Evolutionary conservation across 2,797 vertebrate species (phyloP), one percentile per base, ranked within the genome.

Genomic region (Mus caroli): DNA sequence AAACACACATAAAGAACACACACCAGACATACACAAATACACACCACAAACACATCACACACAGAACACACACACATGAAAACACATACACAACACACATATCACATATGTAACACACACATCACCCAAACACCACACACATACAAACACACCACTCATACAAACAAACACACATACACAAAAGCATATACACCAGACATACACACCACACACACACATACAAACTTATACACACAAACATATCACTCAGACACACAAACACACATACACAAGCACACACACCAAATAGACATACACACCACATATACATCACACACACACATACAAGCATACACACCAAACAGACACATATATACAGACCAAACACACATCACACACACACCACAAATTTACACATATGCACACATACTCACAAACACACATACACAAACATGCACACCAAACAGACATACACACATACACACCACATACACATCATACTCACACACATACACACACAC

Each of bases 291-390:
- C 19, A 37, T 20, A 69, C 37, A 71, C 34, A 40, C 9, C 2
- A 40, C 1, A 71, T 0, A n/a, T n/a, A 22, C 3, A 10, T 31
- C 15, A 37, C n/a, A n/a, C n/a, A n/a, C n/a, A n/a, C n/a, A n/a
- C n/a, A n/a, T n/a, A n/a, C n/a, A n/a, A n/a, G n/a, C n/a, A n/a
- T n/a, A n/a, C n/a, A n/a, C n/a, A n/a, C n/a, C 40, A 43, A 43
- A 43, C 40, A 43, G 3, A 43, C 40, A 4, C 40, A 43, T 4
- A 43, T 43, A 43, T 43, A 43, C 40, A 43, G 40, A 43, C 40
- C 40, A 43, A 43, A 43, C 40, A 43, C 3, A 43, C 40, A 43
- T 43, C 40, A 43, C 40, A 43, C 40, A 43, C 40, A 43, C n/a
- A n/a, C n/a, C 40, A 43, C 40, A 43, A n/a, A n/a, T n/a, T n/a